Conservation (phyloP, 2,797 vertebrate genomes). For the Pelobates cultripes region DNA sequence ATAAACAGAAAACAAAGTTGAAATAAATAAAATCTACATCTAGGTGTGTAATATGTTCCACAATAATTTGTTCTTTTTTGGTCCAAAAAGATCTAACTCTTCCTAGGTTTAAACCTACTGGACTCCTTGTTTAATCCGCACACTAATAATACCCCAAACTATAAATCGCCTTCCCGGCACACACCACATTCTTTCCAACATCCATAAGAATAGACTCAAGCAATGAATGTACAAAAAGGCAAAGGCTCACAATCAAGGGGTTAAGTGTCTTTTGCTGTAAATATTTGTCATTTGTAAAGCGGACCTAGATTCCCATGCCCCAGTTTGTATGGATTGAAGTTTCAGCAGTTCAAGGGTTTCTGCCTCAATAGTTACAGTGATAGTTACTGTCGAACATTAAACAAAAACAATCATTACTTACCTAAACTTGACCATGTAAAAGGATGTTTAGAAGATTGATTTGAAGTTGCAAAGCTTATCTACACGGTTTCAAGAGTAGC, state of each 20-base stretch:
- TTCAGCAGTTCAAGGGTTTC: not conserved
- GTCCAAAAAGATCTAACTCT: no score
- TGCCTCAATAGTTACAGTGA: not conserved
- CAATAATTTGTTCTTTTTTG: no score
- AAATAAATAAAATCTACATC: no score
- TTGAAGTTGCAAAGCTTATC: conserved; percentile 25
- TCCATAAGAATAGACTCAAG: not conserved
- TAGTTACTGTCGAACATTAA: not conserved
- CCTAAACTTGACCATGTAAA: conserved; percentile 8
- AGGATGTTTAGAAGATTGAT: not conserved
- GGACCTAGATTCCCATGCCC: not conserved
- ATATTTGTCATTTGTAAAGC: not conserved
- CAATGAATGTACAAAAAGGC: not conserved
- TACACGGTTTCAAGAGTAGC: not conserved
- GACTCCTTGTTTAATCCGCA: no score
- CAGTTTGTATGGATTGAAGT: not conserved
- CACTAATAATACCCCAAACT: no score
- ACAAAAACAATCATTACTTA: conserved; percentile 7
- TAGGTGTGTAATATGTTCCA: no score
- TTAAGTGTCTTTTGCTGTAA: not conserved
- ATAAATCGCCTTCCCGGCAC: no score
- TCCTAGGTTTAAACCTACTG: no score
- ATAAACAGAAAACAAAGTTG: no score
- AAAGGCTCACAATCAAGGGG: not conserved
- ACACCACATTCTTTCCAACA: not conserved